These are phyloP conservation scores for Aproaerema taeniolella DNA, from an alignment of 2,888 invertebrate genomes.

Conservation along the genomic window DNA sequence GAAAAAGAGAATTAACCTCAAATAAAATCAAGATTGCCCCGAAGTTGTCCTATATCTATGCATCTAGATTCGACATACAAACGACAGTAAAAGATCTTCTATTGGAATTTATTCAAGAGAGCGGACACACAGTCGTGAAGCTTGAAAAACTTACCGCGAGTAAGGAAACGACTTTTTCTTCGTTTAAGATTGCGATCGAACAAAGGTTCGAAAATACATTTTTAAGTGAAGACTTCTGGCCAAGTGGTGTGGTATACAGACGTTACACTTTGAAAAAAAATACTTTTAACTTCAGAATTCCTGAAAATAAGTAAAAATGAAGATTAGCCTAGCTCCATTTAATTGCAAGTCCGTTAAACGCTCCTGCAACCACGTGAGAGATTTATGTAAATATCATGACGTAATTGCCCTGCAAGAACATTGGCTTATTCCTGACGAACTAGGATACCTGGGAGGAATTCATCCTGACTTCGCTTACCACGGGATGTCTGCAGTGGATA, in stretches of 20 bases:
- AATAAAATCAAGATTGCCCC: conserved; percentile 3
- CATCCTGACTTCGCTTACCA: conserved; percentile 1
- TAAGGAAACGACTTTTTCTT: neutral
- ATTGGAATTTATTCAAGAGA: neutral
- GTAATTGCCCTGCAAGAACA: conserved; percentile 10
- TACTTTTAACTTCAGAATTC: neutral
- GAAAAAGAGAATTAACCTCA: neutral
- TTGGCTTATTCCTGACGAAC: conserved; percentile 7
- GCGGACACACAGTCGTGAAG: neutral
- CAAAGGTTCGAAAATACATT: neutral
- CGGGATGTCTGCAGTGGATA: conserved; percentile 3
- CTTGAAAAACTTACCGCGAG: neutral
- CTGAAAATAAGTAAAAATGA: neutral
- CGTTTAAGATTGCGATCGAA: neutral
- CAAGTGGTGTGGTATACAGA: neutral
- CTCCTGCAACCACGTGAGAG: conserved; percentile 2
- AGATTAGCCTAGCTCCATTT: conserved; percentile 6
- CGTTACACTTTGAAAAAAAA: neutral
- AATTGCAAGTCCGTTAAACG: conserved; percentile 13
- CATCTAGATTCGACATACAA: neutral
- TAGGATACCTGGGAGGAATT: neutral
- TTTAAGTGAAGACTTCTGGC: conserved; percentile 1
- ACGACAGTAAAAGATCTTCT: conserved; percentile 1
- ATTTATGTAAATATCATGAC: neutral
- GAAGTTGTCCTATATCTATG: conserved; percentile 1